Conservation (phyloP, 2,888 invertebrate species). For the Platerodrilus igneus region DNA sequence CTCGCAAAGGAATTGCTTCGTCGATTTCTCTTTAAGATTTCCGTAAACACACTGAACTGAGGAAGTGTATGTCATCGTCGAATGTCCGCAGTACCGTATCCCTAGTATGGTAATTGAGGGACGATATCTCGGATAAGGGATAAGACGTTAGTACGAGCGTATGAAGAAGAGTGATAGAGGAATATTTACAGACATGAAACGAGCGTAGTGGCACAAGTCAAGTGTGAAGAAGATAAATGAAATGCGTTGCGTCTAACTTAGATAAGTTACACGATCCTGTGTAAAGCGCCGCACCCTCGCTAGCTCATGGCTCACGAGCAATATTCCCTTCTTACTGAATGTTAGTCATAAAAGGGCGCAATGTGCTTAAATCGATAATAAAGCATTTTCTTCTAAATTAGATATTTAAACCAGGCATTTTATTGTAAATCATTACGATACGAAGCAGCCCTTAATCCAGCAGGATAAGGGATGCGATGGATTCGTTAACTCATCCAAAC, state of each 20-base stretch:
- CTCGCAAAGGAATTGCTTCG: constrained; percentile 25
- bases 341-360: constrained; percentile 23
- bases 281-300: constrained; percentile 30
- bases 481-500: constrained; percentile 20
- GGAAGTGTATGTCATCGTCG: constrained; percentile 23
- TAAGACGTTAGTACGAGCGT: constrained; percentile 22
- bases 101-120: constrained; percentile 23
- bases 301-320: constrained; percentile 26
- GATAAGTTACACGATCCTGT: constrained; percentile 28
- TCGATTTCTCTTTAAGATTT: constrained; percentile 26
- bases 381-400: constrained; percentile 22
- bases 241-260: constrained; percentile 35
- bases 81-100: constrained; percentile 16
- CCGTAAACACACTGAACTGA: constrained; percentile 23
- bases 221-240: constrained; percentile 47
- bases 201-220: constrained; percentile 44
- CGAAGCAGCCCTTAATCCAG: constrained; percentile 24
- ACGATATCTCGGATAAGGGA: constrained; percentile 17
- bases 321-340: constrained; percentile 27
- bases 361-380: constrained; percentile 25
- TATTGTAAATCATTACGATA: constrained; percentile 24
- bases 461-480: constrained; percentile 24
- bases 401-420: constrained; percentile 23
- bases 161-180: constrained; percentile 31
- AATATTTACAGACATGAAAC: constrained; percentile 35